These are phyloP conservation scores for Papilio dardanus DNA, from an alignment of 1,140 invertebrate genomes.

Conservation along the genomic window DNA sequence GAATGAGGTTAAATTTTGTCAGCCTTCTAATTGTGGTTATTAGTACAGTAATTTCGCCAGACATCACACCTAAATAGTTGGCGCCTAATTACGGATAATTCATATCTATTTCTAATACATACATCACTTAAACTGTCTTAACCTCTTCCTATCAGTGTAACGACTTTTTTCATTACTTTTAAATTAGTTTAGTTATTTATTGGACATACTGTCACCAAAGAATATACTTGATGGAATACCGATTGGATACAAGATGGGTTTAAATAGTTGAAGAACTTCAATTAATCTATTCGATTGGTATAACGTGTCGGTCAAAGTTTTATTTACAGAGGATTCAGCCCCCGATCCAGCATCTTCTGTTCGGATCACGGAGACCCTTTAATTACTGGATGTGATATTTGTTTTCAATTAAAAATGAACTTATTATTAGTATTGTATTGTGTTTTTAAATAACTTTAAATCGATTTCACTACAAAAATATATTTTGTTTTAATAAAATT, in stretches of 20 bases:
- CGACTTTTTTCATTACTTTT: not conserved
- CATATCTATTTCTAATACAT: not conserved
- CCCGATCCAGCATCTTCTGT: not conserved
- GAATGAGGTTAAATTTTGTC: not conserved
- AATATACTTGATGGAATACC: too few relatives aligned
- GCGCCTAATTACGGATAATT: not conserved
- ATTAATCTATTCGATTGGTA: not conserved
- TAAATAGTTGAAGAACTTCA: not conserved
- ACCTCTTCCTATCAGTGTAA: not conserved
- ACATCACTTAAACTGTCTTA: not conserved
- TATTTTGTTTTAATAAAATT: not conserved
- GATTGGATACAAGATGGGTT: not conserved
- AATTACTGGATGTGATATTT: not conserved
- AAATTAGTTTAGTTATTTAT: too few relatives aligned
- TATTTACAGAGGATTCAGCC: not conserved
- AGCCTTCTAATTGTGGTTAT: too few relatives aligned
- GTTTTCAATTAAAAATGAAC: not conserved
- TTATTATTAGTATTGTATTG: not conserved
- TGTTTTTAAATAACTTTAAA: not conserved
- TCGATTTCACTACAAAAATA: not conserved
- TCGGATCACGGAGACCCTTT: not conserved
- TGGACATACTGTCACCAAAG: too few relatives aligned
- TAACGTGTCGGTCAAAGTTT: slow-evolving; percentile 4
- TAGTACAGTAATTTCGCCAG: not conserved
- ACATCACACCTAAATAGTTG: not conserved